Conservation (phyloP, 2,797 vertebrate species). For the Alcedo quadribrachys region DNA sequence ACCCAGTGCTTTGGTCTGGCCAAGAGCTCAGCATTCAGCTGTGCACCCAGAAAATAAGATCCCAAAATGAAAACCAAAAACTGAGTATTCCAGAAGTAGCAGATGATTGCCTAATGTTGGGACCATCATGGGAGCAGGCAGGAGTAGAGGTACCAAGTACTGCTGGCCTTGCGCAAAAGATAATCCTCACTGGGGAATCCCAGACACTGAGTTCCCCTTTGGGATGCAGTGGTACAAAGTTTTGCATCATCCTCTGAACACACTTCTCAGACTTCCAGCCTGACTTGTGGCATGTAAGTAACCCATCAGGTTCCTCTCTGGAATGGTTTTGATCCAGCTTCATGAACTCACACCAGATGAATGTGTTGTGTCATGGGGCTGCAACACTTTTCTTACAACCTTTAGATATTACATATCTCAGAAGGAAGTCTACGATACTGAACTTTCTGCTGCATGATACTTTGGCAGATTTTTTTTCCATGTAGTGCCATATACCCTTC, state of each 20-base stretch:
- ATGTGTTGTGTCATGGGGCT: neutral
- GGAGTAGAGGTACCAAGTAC: neutral
- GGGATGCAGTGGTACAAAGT: neutral
- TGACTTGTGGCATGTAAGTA: neutral
- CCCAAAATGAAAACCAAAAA: neutral
- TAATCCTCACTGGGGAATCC: neutral
- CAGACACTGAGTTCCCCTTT: fast-evolving
- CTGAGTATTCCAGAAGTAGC: neutral
- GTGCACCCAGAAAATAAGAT: neutral
- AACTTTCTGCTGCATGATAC: neutral
- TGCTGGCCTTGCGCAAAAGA: neutral
- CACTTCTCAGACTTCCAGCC: neutral
- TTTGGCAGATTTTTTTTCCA: neutral
- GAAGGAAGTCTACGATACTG: neutral
- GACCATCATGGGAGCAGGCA: neutral
- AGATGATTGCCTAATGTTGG: neutral
- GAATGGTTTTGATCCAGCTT: neutral
- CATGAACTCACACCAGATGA: neutral
- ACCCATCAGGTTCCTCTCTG: neutral
- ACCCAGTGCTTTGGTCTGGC: neutral
- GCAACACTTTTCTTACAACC: neutral
- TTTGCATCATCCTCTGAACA: neutral
- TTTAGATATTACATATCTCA: neutral
- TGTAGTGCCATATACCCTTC: neutral
- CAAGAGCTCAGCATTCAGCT: neutral